Evolutionary conservation across 2,113 vertebrate genomes (phyloP), one percentile per base, ranked within the genome.

Genomic region (Emydura subglobosa): DNA sequence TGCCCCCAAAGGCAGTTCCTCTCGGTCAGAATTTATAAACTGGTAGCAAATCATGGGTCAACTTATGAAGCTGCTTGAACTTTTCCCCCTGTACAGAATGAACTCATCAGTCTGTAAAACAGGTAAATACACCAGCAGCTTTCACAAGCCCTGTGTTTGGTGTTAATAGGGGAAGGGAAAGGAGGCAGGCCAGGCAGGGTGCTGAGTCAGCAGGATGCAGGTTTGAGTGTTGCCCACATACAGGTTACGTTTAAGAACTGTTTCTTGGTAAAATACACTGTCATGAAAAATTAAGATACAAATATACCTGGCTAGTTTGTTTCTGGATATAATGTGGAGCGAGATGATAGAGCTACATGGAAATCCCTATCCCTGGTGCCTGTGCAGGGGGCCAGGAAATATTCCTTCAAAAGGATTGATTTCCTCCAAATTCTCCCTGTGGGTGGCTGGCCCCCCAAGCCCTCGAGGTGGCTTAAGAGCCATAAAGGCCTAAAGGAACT

Each of bases 41-140:
- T 7, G 22, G 10, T 79, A 22, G n/a, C 19, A n/a, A 6, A 42
- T 25, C 79, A 34, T 61, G 29, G n/a, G 14, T 10, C 16, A 2
- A 1, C 3, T 0, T 1, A 5, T 2, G 44, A 22, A 50, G 53
- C 57, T 39, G 3, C 27, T 54, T 4, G 65, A 44, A n/a, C 78
- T 85, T 78, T 0, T 0, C 12, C 9, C 22, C 10, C 17, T 44
- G 27, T 49, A 10, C 3, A 5, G 54, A 21, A 42, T 22, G 21
- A 74, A 22, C 44, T 74, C 39, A 39, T 13, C 39, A 39, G 39
- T 25, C 9, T 74, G 6, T 74, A 44, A 22, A 25, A 47, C 7
- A 13, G 7, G 6, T 7, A 59, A 55, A 53, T 2, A 22, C 9
- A 79, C 13, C 39, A 39, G 42, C 65, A 79, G 54, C 59, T 68